A percentile compares a stretch with the other conserved stretches of the same genome.
Conservation (phyloP, 2,888 invertebrate genomes). For the Caenorhabditis sp. region DNA sequence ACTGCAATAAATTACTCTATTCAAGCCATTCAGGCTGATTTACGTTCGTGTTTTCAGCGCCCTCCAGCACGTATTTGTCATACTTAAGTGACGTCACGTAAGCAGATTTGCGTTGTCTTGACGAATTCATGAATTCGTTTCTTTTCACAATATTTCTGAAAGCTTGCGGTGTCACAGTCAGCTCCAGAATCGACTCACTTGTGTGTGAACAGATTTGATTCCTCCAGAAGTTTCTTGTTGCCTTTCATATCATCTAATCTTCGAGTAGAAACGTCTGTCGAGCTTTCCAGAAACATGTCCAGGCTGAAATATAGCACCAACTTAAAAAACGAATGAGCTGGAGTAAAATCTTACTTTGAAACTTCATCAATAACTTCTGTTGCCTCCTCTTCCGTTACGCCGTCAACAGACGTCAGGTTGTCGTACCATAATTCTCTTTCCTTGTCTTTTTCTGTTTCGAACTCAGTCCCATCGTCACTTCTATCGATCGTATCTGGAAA, state of each 20-base stretch:
- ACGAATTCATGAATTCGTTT: slow-evolving; percentile 1
- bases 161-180: neutral
- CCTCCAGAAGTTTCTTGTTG: neutral
- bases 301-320: slow-evolving; percentile 8
- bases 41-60: slow-evolving; percentile 1
- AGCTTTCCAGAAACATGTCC: slow-evolving; percentile 18
- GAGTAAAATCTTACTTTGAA: slow-evolving; percentile 25
- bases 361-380: slow-evolving; percentile 22
- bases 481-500: slow-evolving; percentile 14
- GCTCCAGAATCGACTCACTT: slow-evolving; percentile 6
- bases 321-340: too few species aligned
- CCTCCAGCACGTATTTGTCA: slow-evolving; percentile 23
- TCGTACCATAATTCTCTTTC: slow-evolving; percentile 19
- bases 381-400: slow-evolving; percentile 9
- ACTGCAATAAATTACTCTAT: slow-evolving; percentile 4
- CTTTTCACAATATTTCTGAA: slow-evolving; percentile 10
- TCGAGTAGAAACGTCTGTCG: slow-evolving; percentile 5
- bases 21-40: neutral
- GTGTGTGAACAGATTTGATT: slow-evolving; percentile 17
- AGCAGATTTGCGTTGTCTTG: slow-evolving; percentile 38
- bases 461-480: neutral
- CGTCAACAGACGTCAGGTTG: neutral
- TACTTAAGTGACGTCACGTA: slow-evolving; percentile 46
- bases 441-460: neutral
- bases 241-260: slow-evolving; percentile 22